Base-by-base conservation (phyloP, 2,113 vertebrate genomes). In the Osmerus mordax region DNA sequence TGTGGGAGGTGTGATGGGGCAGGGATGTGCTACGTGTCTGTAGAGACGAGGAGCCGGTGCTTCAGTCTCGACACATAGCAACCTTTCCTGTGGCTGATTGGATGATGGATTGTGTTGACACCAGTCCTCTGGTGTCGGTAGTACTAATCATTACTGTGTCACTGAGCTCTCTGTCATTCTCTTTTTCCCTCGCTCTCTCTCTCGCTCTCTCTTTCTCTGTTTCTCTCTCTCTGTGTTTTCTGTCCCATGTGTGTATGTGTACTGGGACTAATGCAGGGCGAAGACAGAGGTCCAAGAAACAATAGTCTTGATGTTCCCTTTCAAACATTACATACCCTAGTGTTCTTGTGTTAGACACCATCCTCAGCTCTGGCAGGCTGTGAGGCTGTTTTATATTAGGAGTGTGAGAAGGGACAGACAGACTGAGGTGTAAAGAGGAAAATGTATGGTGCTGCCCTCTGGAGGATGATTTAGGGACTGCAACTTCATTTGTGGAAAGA, bases 381-480 rank as follows among this genome's bases (percentile, higher is more conserved):
- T 67, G 55, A 71, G 32, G 32, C 32, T 32, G 32, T 32, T 32
- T 32, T 32, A 32, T 32, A 32, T 32, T 32, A 32, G 32, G 32
- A 21, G 65, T 41, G 14, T 70, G 68, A 23, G 23, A 23, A 23
- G 23, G 23, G 2, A 23, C 23, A 23, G 23, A 23, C 23, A 23
- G 23, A 23, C 23, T 23, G 23, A 23, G 2, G 23, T 23, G 23
- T 23, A 23, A 62, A 63, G 64, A 0, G 18, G 13, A 28, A 14
- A 32, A 32, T 2, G 53, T 78, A 68, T 54, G 67, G 73, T 85
- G 82, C 85, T 77, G 62, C 84, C 84, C 77, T 64, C 85, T 83
- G 80, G 77, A 84, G 82, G 83, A 65, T 3, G 23, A 14, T 78
- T 69, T 70, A 61, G 58, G 72, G 58, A 87, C 32, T 81, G 62